phyloP scores from a whole-genome alignment of 2,888 invertebrate species.

The Rhodophaea formosa region DNA sequence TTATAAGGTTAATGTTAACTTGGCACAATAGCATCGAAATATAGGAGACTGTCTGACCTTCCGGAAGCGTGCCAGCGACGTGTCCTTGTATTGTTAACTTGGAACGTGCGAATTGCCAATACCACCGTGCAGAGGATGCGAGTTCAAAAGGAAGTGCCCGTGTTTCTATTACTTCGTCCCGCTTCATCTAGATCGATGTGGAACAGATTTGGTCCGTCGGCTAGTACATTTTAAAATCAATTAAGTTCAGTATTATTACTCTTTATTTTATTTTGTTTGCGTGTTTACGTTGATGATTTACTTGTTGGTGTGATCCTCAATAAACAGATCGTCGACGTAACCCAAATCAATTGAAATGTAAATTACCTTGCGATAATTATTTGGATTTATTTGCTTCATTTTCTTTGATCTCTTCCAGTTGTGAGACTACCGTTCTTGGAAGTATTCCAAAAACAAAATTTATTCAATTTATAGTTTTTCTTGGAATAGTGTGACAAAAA shows the following conservation, averaged over 20 bases:
- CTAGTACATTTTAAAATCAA: neutral
- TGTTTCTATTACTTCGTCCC: constrained; percentile 3
- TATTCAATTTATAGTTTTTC: neutral
- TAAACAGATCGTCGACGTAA: too few species aligned
- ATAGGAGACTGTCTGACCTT: neutral
- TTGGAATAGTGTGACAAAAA: neutral
- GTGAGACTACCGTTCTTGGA: neutral
- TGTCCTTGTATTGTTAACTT: constrained; percentile 8
- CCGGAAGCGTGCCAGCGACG: neutral
- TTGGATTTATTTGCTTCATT: neutral
- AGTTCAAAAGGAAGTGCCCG: constrained; percentile 11
- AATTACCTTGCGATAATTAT: neutral
- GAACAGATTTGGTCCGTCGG: neutral
- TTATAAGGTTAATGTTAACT: neutral
- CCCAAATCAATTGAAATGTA: too few species aligned
- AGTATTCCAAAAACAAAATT: neutral
- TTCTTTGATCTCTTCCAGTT: neutral
- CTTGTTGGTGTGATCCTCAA: too few species aligned
- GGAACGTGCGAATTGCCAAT: constrained; percentile 4
- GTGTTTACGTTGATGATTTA: neutral
- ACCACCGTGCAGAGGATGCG: constrained; percentile 4
- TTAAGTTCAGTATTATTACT: neutral
- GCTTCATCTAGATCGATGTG: constrained; percentile 7
- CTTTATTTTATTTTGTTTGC: neutral
- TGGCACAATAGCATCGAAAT: neutral